Evolutionary conservation across 2,113 vertebrate species (phyloP).

Genomic region (Pholis gunnellus): DNA sequence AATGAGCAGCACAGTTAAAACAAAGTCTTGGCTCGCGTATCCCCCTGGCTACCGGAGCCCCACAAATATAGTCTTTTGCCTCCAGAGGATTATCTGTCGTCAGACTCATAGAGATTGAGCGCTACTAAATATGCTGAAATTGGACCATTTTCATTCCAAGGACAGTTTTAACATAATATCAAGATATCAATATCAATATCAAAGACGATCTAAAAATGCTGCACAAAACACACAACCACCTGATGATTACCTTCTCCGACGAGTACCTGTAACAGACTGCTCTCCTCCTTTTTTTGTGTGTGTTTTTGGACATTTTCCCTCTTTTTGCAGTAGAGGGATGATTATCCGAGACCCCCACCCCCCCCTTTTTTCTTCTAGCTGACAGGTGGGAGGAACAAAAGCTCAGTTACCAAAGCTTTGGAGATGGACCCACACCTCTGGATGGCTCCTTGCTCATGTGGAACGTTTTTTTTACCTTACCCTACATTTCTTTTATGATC

Average conservation of each 20-base stretch:
- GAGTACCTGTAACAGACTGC: neutral
- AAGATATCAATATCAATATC: no score
- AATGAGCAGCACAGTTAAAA: no score
- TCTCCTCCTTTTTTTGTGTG: neutral
- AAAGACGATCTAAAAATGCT: neutral
- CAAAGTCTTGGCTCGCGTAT: no score
- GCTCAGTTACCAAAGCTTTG: constrained; percentile 23
- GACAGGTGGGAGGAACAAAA: constrained; percentile 48
- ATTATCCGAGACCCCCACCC: neutral
- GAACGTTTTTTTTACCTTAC: neutral
- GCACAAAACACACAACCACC: neutral
- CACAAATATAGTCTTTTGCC: no score
- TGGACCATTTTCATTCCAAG: neutral
- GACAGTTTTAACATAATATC: neutral
- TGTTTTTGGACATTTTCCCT: neutral
- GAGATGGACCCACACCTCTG: neutral
- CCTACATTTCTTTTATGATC: constrained; percentile 14
- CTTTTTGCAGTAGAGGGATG: neutral
- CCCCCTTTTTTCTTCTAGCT: constrained; percentile 13
- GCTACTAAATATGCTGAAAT: neutral
- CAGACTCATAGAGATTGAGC: no score
- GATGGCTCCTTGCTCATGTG: neutral
- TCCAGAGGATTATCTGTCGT: no score
- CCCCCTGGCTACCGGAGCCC: no score
- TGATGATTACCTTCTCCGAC: neutral